Percentiles rank a stretch among this genome's conserved stretches.
Conservation (phyloP, 1,140 invertebrate species). For the Drosophila persimilis region DNA sequence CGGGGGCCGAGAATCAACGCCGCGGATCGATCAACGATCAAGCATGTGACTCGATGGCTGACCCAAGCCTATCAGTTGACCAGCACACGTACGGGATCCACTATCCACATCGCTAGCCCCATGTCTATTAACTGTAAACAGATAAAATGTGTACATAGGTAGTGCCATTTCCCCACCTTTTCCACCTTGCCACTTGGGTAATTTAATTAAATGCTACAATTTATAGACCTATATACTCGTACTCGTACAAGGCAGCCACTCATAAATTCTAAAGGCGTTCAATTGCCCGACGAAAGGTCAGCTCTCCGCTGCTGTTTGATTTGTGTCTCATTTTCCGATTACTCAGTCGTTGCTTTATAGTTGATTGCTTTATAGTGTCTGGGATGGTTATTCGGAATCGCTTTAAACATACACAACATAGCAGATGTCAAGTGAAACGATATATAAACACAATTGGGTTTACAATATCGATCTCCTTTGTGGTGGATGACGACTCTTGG, state of each 20-base stretch:
- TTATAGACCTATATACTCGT: slow-evolving; percentile 37
- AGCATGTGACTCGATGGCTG: slow-evolving; percentile 53
- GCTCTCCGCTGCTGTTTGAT: slow-evolving; percentile 43
- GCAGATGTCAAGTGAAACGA: too few relatives aligned
- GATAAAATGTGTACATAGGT: too few relatives aligned
- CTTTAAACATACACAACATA: too few relatives aligned
- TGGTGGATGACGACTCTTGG: too few relatives aligned
- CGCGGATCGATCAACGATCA: slow-evolving; percentile 51
- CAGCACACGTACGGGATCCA: slow-evolving; percentile 53
- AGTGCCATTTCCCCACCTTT: background rate
- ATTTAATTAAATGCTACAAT: slow-evolving; percentile 73
- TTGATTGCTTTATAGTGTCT: slow-evolving; percentile 4
- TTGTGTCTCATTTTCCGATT: slow-evolving; percentile 30
- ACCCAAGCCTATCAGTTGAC: slow-evolving; percentile 37
- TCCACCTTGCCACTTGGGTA: slow-evolving; percentile 10
- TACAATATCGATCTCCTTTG: too few relatives aligned
- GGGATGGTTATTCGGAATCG: too few relatives aligned
- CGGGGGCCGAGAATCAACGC: slow-evolving; percentile 17
- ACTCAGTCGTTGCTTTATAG: slow-evolving; percentile 4
- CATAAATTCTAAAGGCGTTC: slow-evolving; percentile 69
- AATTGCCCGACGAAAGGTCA: slow-evolving; percentile 65
- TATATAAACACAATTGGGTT: too few relatives aligned
- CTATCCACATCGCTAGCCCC: slow-evolving; percentile 52
- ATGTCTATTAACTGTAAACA: slow-evolving; percentile 15
- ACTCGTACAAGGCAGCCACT: slow-evolving; percentile 18